Evolutionary conservation across 2,113 vertebrate species (phyloP).

Genomic region (Halcyon senegalensis): DNA sequence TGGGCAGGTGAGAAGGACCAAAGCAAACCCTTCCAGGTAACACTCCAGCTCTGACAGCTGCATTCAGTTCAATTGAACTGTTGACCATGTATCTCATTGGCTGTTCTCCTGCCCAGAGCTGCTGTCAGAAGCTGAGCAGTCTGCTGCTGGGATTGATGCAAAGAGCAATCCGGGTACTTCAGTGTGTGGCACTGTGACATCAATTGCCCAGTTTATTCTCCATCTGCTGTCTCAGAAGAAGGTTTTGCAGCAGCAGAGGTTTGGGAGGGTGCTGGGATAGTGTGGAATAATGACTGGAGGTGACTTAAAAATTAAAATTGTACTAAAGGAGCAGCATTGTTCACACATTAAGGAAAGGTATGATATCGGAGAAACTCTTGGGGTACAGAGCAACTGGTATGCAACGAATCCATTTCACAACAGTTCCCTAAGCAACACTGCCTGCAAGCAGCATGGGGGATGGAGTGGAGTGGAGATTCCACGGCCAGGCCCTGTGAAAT

Average conservation of each 20-base stretch:
- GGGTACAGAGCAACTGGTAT: too few relatives aligned
- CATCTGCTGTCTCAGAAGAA: not conserved
- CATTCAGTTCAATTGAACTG: not conserved
- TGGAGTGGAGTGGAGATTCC: too few relatives aligned
- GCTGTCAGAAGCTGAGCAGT: not conserved
- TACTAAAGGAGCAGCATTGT: too few relatives aligned
- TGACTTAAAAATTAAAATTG: too few relatives aligned
- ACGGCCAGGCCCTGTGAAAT: too few relatives aligned
- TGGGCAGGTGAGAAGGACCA: not conserved
- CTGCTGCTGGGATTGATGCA: not conserved
- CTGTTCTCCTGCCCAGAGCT: not conserved
- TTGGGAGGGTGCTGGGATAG: not conserved
- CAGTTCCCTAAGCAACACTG: too few relatives aligned
- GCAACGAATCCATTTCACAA: too few relatives aligned
- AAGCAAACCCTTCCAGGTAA: not conserved
- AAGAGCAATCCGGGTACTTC: not conserved
- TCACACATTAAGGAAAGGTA: too few relatives aligned
- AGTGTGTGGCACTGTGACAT: accelerated
- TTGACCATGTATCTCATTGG: accelerated
- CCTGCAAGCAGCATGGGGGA: too few relatives aligned
- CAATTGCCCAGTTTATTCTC: not conserved
- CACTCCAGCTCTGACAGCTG: not conserved
- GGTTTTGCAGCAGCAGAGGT: not conserved
- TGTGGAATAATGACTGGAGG: too few relatives aligned
- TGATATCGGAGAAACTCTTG: too few relatives aligned